Evolutionary conservation across 2,888 invertebrate genomes (phyloP).

Genomic region (Drosophila nigricruria): DNA sequence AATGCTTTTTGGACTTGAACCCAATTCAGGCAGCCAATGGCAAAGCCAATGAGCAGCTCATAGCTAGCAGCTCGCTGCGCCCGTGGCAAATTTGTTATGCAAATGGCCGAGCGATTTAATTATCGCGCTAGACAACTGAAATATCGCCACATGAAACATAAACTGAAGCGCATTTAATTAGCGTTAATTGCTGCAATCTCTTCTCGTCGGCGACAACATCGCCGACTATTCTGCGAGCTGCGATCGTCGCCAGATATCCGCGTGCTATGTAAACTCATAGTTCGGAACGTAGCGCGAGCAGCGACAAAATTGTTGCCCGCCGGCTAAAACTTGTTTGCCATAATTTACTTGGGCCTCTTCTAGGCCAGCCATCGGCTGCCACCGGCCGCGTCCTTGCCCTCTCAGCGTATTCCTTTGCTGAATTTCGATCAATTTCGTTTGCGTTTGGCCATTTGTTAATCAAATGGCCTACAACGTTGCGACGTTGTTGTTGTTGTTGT

Average conservation of each 20-base stretch:
- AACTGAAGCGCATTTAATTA: constrained; percentile 82
- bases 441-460: constrained; percentile 82
- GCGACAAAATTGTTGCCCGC: constrained; percentile 83
- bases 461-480: constrained; percentile 82
- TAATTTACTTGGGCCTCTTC: constrained; percentile 82
- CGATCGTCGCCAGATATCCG: constrained; percentile 53
- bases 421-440: constrained; percentile 81
- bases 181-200: constrained; percentile 82
- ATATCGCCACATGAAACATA: constrained; percentile 80
- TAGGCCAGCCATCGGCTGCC: constrained; percentile 36
- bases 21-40: constrained; percentile 34
- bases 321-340: constrained; percentile 84
- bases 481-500: constrained; percentile 23
- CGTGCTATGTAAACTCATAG: constrained; percentile 21
- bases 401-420: constrained; percentile 64
- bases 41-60: constrained; percentile 9
- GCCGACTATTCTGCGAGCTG: constrained; percentile 10
- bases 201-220: constrained; percentile 51
- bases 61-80: background rate
- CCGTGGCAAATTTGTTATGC: constrained; percentile 79
- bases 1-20: constrained; percentile 71
- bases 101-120: constrained; percentile 82
- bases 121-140: constrained; percentile 83
- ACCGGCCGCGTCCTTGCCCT: constrained; percentile 27
- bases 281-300: constrained; percentile 25